Conservation (phyloP, 2,888 invertebrate genomes). For the Polymixis flavicincta region DNA sequence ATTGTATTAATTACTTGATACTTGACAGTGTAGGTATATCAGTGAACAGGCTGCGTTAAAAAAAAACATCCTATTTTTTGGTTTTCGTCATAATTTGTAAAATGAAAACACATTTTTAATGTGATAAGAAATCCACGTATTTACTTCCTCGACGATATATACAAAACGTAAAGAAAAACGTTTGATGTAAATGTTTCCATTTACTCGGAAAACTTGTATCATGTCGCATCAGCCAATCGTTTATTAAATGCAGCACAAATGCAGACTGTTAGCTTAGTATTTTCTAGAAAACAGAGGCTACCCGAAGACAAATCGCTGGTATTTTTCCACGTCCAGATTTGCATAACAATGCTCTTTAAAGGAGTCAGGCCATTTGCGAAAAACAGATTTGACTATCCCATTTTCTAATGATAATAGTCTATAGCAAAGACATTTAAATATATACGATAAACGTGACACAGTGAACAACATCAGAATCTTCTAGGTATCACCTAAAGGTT, state of each 20-base stretch:
- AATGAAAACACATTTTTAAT: background rate
- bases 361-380: slow-evolving; percentile 34
- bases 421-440: background rate
- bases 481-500: background rate
- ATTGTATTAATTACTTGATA: too few species aligned
- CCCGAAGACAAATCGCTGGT: slow-evolving; percentile 46
- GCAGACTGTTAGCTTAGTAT: background rate
- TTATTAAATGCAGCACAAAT: slow-evolving; percentile 5
- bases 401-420: slow-evolving; percentile 17
- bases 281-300: slow-evolving; percentile 32
- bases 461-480: background rate
- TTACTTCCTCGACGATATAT: background rate
- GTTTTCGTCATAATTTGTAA: background rate
- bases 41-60: background rate
- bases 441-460: background rate
- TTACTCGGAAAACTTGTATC: slow-evolving; percentile 7
- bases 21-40: too few species aligned
- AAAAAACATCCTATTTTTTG: too few species aligned
- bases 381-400: background rate
- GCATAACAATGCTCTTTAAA: slow-evolving; percentile 46
- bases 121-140: background rate
- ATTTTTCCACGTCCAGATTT: slow-evolving; percentile 44
- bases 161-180: background rate
- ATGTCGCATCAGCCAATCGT: slow-evolving; percentile 5
- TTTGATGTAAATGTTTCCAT: background rate